Evolutionary conservation across 2,797 vertebrate genomes (phyloP).

Genomic region (Peromyscus attwateri): DNA sequence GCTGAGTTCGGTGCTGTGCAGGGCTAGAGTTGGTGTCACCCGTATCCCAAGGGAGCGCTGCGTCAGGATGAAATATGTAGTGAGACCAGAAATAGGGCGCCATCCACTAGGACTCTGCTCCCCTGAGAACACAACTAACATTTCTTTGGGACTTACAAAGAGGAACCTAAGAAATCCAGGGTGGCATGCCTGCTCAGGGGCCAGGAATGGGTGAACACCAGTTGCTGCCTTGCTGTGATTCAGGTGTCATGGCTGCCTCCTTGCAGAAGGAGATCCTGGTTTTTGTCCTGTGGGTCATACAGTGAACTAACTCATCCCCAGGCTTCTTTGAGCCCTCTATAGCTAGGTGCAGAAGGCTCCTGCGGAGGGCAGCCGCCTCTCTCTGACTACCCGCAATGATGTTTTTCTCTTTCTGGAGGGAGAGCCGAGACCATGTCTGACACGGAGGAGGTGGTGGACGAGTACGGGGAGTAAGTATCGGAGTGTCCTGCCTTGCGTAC

Average conservation of each 20-base stretch:
- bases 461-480: constrained; percentile 93
- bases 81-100: background rate
- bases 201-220: background rate
- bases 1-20: rapidly evolving
- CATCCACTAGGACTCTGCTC: no score
- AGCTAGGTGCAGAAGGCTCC: background rate
- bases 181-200: background rate
- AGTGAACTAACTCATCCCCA: background rate
- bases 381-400: background rate
- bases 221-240: background rate
- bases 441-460: constrained; percentile 91
- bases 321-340: background rate
- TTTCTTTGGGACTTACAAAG: background rate
- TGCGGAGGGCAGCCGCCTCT: background rate
- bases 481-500: rapidly evolving
- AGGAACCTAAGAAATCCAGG: background rate
- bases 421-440: constrained; percentile 92
- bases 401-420: constrained; percentile 59
- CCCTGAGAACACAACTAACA: background rate
- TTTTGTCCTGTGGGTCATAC: background rate
- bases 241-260: background rate
- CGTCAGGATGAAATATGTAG: background rate
- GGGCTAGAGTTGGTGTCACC: background rate
- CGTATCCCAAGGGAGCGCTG: background rate
- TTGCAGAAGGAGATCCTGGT: background rate